These are phyloP conservation scores for Callorhinus ursinus DNA, from an alignment of 2,113 vertebrate genomes.

Conservation along the genomic window DNA sequence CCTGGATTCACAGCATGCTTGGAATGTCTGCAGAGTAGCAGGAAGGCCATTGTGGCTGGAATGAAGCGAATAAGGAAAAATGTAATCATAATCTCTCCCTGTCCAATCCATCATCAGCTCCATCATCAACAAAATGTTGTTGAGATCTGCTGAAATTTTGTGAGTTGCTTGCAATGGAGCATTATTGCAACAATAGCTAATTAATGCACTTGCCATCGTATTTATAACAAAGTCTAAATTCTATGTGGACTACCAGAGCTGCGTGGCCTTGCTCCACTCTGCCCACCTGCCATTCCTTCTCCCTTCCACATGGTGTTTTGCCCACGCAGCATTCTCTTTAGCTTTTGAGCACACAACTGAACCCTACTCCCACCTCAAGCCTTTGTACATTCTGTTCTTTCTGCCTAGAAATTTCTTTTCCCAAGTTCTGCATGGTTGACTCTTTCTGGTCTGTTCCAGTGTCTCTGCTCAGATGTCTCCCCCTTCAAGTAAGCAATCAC, in stretches of 20 bases:
- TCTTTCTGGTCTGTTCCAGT: not conserved
- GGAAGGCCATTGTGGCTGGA: not conserved
- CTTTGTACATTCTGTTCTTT: not conserved
- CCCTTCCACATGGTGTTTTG: not conserved
- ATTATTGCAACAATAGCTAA: not conserved
- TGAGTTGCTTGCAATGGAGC: not conserved
- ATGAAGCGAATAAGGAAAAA: not conserved
- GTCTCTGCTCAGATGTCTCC: not conserved
- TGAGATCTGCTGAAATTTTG: not conserved
- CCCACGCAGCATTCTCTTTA: accelerated
- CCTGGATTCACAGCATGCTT: not conserved
- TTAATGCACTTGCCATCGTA: not conserved
- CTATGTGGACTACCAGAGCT: not conserved
- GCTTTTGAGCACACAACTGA: not conserved
- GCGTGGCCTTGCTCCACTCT: accelerated
- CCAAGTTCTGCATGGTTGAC: not conserved
- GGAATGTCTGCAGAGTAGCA: not conserved
- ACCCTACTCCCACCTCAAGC: not conserved
- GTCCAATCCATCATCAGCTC: not conserved
- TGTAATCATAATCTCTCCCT: no score
- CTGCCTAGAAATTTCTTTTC: not conserved
- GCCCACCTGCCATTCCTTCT: not conserved
- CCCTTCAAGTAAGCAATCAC: not conserved
- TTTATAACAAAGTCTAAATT: not conserved
- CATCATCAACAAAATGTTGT: not conserved